Percentiles rank a stretch among this genome's conserved stretches.
These are phyloP conservation scores for Theristicus caerulescens DNA, from an alignment of 2,113 vertebrate species.

Conservation along the genomic window DNA sequence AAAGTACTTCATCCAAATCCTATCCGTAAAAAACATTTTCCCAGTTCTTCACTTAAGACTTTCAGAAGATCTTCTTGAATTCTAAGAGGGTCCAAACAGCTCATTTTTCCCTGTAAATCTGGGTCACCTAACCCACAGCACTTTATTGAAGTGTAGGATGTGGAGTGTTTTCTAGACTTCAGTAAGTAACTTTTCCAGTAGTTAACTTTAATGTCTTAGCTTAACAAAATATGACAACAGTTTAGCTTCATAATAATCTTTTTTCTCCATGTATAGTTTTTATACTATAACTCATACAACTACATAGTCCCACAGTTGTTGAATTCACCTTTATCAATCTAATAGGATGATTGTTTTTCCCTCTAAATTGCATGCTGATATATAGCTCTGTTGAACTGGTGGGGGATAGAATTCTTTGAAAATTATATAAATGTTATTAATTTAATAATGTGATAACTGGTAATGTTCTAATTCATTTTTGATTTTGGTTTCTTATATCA, in stretches of 20 bases:
- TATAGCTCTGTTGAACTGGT: not conserved
- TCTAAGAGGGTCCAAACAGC: not conserved
- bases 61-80: not conserved
- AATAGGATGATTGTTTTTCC: not conserved
- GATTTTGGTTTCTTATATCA: not conserved
- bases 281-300: not conserved
- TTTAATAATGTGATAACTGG: not conserved
- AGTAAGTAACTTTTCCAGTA: not conserved
- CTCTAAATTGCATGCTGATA: not conserved
- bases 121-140: not conserved
- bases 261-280: not conserved
- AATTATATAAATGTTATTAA: not conserved
- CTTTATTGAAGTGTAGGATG: not conserved
- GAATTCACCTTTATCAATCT: not conserved
- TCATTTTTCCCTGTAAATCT: not conserved
- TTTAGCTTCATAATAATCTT: not conserved
- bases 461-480: not conserved
- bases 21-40: not conserved
- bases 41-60: not conserved
- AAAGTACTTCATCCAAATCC: not conserved
- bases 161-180: not conserved
- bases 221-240: not conserved
- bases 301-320: not conserved
- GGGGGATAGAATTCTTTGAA: not conserved
- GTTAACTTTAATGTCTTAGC: not conserved